Base-by-base conservation (phyloP, 1,140 invertebrate genomes). In the Streblospio benedicti region DNA sequence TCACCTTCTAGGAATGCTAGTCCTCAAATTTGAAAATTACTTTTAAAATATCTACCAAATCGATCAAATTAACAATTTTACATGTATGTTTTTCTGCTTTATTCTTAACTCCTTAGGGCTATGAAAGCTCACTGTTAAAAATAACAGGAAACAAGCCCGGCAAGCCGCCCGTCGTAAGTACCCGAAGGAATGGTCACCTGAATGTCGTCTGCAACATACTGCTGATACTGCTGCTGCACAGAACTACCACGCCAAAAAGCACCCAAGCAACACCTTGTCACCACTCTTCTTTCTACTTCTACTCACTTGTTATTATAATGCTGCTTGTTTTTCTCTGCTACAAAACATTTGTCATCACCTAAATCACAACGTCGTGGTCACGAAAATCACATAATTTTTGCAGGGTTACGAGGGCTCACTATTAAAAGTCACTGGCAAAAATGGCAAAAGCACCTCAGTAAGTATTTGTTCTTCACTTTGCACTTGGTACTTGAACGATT, bases 361-460 rank as follows among this genome's bases (percentile, higher is more conserved):
- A 20, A 4, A 28, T 18, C 51, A 53, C 51, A 27, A 9, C 4
- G 28, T 32, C 30, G 51, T n/a, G 25, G 25, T 53, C 18, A 27
- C 51, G 18, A 14, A 12, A 27, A 27, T 54, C 16, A 35, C 16
- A 16, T 5, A 59, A 33, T 43, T 5, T 70, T 74, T 70, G 51
- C 71, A 78, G 76, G 78, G 78, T 51, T 79, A 99, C 77, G 96
- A 99, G 83, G 91, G 93, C 70, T 98, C 94, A 62, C 84, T 98
- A 70, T 83, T 99, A 71, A 99, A 99, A 86, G 92, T 98, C 71
- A 98, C 96, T 62, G 97, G 93, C 82, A 99, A 99, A 87, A 98
- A 98, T 86, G 96, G 96, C 68, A 99, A 99, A 85, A 95, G 93
- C 70, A 93, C 94, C 67, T 97, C 96, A 82, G 94, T 97, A 84